Base-by-base conservation (phyloP, 35 echinoderm and acorn worm genomes). In the Apostichopus parvimensis region DNA sequence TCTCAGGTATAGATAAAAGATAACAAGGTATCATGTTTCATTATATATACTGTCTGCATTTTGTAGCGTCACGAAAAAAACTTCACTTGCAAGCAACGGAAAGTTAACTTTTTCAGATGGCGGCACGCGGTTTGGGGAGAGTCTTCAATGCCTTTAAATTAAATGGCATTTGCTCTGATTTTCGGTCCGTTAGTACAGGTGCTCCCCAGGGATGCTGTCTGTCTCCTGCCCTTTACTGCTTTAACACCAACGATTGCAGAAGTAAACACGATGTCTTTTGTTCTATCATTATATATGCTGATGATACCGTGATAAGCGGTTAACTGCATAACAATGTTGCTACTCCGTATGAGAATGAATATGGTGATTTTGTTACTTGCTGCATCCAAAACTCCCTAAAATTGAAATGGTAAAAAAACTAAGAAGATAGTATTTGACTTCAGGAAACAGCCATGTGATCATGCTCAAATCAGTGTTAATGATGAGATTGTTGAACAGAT, bases 391-490 rank as follows among this genome's bases (percentile, higher is more conserved):
- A 92, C 18, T 86, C 1, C 87, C 87, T 89, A 6, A 26, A 71
- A 84, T 84, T 89, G 17, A 92, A 92, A 2, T 83, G 77, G 57
- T 82, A 92, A 87, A 34, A 34, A 93, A 23, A 88, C 70, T 4
- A 93, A 93, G 18, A 84, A 93, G 65, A 77, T 93, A 9, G 73
- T 93, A 22, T 76, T 77, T 87, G 57, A 92, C n/a, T 93, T 87
- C 21, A 79, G 83, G 24, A 87, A 87, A 6, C 11, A 78, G 13
- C 73, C 18, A 87, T 45, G 2, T 78, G 56, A 56, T 64, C 3
- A 60, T 10, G 9, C 60, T 53, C 61, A 9, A 3, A 22, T 92
- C 53, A 66, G 3, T 66, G 70, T 92, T 54, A 66, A 73, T 55
- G 59, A 25, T 92, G 68, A 56, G n/a, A 20, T 14, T 73, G 91